A percentile compares a stretch with the other conserved stretches of the same genome.
Evolutionary conservation across 2,888 invertebrate species (phyloP).

Genomic region (Ophion slaviceki): DNA sequence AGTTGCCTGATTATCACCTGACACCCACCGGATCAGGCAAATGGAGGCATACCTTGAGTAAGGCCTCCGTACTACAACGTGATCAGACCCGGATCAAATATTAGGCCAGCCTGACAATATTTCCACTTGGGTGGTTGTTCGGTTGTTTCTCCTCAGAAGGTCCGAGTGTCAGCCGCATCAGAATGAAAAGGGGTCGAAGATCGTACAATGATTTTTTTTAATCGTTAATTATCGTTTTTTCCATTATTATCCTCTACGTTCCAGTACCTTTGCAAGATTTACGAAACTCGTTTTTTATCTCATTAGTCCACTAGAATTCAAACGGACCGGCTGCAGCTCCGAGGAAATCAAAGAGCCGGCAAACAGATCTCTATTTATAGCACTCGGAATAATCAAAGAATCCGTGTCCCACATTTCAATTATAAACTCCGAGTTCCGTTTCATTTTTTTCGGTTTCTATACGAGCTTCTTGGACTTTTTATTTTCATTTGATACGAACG

Average conservation of each 20-base stretch:
- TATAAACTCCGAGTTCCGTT: neutral
- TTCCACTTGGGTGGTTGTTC: neutral
- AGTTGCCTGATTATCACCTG: too few species aligned
- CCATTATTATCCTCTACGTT: neutral
- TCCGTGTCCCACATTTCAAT: slow-evolving; percentile 10
- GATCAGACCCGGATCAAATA: too few species aligned
- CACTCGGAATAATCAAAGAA: neutral
- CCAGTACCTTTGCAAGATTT: neutral
- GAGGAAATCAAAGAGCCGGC: neutral
- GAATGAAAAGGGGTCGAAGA: too few species aligned
- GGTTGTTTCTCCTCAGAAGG: neutral
- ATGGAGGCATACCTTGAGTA: too few species aligned
- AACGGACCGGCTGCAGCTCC: neutral
- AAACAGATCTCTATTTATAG: neutral
- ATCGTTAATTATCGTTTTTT: neutral
- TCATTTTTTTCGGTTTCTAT: neutral
- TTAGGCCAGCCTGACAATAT: too few species aligned
- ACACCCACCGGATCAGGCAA: too few species aligned
- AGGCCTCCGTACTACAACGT: too few species aligned
- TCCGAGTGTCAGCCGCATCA: too few species aligned
- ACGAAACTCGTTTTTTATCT: neutral
- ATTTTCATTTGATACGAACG: slow-evolving; percentile 25
- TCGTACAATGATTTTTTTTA: neutral
- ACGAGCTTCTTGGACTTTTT: neutral
- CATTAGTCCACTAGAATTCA: neutral